Percentiles rank a stretch among this genome's conserved stretches.
Evolutionary conservation across 2,888 invertebrate species (phyloP).

Genomic region (Antheraea assamensis): DNA sequence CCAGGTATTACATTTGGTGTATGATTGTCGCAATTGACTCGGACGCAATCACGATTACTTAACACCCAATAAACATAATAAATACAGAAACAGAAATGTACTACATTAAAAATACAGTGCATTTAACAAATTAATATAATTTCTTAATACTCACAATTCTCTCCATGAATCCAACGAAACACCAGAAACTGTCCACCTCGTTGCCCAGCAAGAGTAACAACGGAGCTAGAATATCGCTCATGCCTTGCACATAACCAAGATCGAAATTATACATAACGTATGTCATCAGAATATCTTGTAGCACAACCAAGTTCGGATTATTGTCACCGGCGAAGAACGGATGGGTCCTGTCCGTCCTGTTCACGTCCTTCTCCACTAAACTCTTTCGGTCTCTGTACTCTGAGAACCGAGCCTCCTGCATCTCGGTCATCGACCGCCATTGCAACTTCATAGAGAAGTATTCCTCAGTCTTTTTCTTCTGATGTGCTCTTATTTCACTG

Average conservation of each 20-base stretch:
- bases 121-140: background rate
- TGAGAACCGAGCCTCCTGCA: slow-evolving; percentile 93
- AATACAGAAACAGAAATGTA: too few relatives aligned
- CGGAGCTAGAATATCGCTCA: slow-evolving; percentile 98
- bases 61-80: too few relatives aligned
- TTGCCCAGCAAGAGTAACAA: slow-evolving; percentile 93
- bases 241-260: slow-evolving; percentile 97
- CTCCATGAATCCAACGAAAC: slow-evolving; percentile 99
- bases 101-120: background rate
- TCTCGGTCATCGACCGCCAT: slow-evolving; percentile 94
- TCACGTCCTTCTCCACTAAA: slow-evolving; percentile 98
- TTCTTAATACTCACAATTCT: slow-evolving; percentile 88
- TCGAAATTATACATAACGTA: slow-evolving; percentile 99
- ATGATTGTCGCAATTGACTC: too few relatives aligned
- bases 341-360: slow-evolving; percentile 95
- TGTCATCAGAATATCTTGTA: slow-evolving; percentile 97
- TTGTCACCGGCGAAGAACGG: slow-evolving; percentile 96
- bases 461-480: slow-evolving; percentile 89
- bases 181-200: slow-evolving; percentile 99
- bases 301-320: slow-evolving; percentile 91
- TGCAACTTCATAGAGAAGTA: slow-evolving; percentile 98
- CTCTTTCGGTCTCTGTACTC: slow-evolving; percentile 95
- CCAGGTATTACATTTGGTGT: too few relatives aligned
- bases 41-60: too few relatives aligned
- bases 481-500: slow-evolving; percentile 85